These are phyloP conservation scores for Polypterus senegalus DNA, from an alignment of 2,113 vertebrate species.

Conservation along the genomic window DNA sequence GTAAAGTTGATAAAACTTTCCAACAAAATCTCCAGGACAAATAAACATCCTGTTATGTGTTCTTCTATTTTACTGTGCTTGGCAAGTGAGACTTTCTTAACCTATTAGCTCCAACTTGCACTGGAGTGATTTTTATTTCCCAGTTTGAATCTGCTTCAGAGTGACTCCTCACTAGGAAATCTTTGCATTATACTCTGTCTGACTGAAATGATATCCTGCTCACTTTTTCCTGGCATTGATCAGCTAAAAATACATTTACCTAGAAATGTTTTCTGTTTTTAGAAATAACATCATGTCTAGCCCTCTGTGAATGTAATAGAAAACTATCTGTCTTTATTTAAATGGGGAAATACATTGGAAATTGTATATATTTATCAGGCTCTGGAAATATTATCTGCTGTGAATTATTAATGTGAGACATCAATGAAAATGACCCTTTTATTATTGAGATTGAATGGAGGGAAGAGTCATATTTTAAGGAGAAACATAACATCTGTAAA, in stretches of 20 bases:
- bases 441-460: neutral
- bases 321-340: neutral
- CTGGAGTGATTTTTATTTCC: neutral
- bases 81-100: too few relatives aligned
- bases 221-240: neutral
- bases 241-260: slow-evolving; percentile 3
- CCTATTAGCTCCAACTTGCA: too few relatives aligned
- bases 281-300: neutral
- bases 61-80: neutral
- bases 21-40: neutral
- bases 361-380: neutral
- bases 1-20: neutral
- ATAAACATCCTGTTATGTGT: neutral
- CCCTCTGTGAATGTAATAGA: neutral
- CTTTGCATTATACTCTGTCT: too few relatives aligned
- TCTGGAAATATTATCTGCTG: slow-evolving; percentile 4
- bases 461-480: neutral
- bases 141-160: too few relatives aligned
- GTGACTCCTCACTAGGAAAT: too few relatives aligned
- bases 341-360: slow-evolving; percentile 4
- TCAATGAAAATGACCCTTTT: neutral
- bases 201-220: too few relatives aligned
- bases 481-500: slow-evolving; percentile 4
- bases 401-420: slow-evolving; percentile 6
- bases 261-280: slow-evolving; percentile 11